Percentiles rank a stretch among this genome's conserved stretches.
These are phyloP conservation scores for Emys orbicularis DNA, from an alignment of 2,797 vertebrate genomes.

Conservation along the genomic window DNA sequence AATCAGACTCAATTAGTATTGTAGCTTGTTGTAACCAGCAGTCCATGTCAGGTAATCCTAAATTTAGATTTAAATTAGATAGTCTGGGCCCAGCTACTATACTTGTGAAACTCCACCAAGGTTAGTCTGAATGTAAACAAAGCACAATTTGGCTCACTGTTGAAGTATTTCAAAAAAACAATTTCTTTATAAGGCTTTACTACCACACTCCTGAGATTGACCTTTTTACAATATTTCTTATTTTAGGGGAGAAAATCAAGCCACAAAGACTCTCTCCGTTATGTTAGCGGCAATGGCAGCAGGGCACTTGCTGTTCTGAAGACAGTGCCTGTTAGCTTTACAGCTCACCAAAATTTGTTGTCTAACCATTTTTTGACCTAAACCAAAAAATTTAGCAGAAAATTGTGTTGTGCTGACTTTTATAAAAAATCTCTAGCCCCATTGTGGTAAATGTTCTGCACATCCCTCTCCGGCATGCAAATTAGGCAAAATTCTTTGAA, in stretches of 20 bases:
- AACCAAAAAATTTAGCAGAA: background rate
- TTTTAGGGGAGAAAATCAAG: background rate
- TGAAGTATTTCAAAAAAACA: background rate
- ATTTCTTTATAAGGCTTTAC: background rate
- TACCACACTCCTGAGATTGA: background rate
- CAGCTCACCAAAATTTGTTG: background rate
- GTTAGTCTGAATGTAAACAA: background rate
- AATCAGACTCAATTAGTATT: fast-evolving
- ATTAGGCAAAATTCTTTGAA: background rate
- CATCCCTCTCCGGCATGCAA: background rate
- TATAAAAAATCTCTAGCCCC: background rate
- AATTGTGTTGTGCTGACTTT: background rate
- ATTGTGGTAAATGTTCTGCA: background rate
- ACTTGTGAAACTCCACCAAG: background rate
- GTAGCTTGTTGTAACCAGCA: background rate
- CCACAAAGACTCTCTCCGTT: background rate
- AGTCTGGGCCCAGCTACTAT: background rate
- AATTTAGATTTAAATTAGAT: background rate
- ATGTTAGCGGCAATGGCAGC: background rate
- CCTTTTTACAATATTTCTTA: background rate
- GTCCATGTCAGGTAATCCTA: background rate
- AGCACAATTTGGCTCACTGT: background rate
- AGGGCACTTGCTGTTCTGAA: background rate
- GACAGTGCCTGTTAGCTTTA: background rate
- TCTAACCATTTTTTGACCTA: background rate